Evolutionary conservation across 2,113 vertebrate genomes (phyloP).

Genomic region (Camelus dromedarius): DNA sequence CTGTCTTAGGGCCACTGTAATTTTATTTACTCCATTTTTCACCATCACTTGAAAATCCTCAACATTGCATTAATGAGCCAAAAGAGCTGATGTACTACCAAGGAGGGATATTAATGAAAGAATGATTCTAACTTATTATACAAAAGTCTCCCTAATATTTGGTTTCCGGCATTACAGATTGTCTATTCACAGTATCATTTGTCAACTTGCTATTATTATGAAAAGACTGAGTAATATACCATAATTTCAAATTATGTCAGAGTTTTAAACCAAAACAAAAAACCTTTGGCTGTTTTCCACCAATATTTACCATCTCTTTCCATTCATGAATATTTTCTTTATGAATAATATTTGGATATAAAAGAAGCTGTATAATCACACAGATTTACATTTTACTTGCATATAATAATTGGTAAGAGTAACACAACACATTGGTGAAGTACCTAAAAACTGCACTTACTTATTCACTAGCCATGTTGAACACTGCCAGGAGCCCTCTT

Average conservation of each 20-base stretch:
- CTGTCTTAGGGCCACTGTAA: too few relatives aligned
- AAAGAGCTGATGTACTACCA: too few relatives aligned
- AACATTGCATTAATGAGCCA: too few relatives aligned
- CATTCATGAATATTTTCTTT: slow-evolving; percentile 68
- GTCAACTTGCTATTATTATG: slow-evolving; percentile 65
- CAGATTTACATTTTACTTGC: slow-evolving; percentile 75
- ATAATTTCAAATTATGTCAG: slow-evolving; percentile 78
- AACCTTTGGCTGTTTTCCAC: slow-evolving; percentile 60
- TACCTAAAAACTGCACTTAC: slow-evolving; percentile 69
- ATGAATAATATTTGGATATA: slow-evolving; percentile 74
- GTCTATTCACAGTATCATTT: slow-evolving; percentile 20
- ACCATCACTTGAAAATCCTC: too few relatives aligned
- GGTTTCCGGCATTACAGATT: slow-evolving; percentile 30
- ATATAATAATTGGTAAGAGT: slow-evolving; percentile 83
- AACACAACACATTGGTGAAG: slow-evolving; percentile 74
- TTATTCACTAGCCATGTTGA: slow-evolving; percentile 83
- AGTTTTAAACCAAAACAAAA: slow-evolving; percentile 70
- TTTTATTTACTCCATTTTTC: too few relatives aligned
- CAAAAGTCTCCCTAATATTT: background rate
- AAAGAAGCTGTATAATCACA: slow-evolving; percentile 62
- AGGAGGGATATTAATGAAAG: too few relatives aligned
- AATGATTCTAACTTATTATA: too few relatives aligned
- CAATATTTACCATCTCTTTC: slow-evolving; percentile 78
- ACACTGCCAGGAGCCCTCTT: slow-evolving; percentile 80
- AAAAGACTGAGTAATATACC: slow-evolving; percentile 50